Evolutionary conservation across 2,888 invertebrate species (phyloP).

Genomic region (Lampropteryx suffumata): DNA sequence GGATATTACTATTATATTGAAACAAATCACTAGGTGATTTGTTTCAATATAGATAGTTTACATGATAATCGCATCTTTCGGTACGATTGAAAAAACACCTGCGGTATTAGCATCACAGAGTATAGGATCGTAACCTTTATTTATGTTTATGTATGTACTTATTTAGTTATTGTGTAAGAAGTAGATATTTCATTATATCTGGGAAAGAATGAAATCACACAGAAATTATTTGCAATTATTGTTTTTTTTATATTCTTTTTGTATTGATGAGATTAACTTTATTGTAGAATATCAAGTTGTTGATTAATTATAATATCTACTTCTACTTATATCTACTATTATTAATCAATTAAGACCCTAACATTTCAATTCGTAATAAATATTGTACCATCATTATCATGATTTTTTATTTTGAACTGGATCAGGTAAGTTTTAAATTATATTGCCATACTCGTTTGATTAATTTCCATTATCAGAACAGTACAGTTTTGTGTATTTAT

Average conservation of each 20-base stretch:
- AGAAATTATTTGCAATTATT: constrained; percentile 24
- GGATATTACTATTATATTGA: too few species aligned
- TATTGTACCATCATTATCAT: constrained; percentile 12
- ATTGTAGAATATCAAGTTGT: constrained; percentile 26
- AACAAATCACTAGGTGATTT: too few species aligned
- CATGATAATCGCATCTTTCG: too few species aligned
- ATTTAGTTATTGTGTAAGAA: too few species aligned
- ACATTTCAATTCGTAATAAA: constrained; percentile 32
- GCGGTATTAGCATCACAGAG: too few species aligned
- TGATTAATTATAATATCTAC: constrained; percentile 19
- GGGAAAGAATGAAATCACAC: constrained; percentile 8
- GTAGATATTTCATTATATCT: too few species aligned
- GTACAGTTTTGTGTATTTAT: too few species aligned
- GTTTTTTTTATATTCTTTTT: constrained; percentile 27
- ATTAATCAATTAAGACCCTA: constrained; percentile 31
- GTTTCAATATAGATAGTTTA: too few species aligned
- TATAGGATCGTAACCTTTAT: too few species aligned
- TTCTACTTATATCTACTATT: not conserved
- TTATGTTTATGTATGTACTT: too few species aligned
- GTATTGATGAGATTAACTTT: constrained; percentile 22
- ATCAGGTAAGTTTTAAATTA: not conserved
- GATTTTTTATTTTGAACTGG: constrained; percentile 25
- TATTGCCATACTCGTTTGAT: not conserved
- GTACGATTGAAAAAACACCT: too few species aligned
- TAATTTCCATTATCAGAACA: too few species aligned